These are phyloP conservation scores for Osmoderma eremita DNA, from an alignment of 2,888 invertebrate species.

Conservation along the genomic window DNA sequence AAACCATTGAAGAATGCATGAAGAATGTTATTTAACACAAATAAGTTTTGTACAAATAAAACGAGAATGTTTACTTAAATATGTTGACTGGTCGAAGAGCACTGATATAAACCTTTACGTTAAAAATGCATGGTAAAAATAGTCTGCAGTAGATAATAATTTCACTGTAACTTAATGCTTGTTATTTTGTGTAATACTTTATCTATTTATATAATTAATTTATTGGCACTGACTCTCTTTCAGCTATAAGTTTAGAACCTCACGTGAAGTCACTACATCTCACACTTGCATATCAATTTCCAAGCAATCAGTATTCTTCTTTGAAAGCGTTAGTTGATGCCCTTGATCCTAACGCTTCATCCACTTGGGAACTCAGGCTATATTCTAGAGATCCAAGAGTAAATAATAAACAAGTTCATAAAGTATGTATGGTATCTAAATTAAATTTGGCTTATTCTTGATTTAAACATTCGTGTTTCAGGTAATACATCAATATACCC, in stretches of 20 bases:
- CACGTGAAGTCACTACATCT: constrained; percentile 88
- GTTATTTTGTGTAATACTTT: no score
- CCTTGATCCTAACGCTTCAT: constrained; percentile 73
- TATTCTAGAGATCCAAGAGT: constrained; percentile 87
- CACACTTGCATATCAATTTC: constrained; percentile 90
- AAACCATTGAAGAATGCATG: no score
- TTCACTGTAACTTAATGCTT: not conserved
- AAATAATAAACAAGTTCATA: constrained; percentile 73
- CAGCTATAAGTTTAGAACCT: constrained; percentile 79
- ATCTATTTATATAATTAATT: constrained; percentile 23
- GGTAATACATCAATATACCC: constrained; percentile 81
- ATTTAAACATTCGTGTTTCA: constrained; percentile 53
- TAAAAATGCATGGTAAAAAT: no score
- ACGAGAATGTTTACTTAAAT: not conserved
- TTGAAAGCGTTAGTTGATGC: constrained; percentile 79
- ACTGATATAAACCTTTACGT: no score
- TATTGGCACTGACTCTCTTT: constrained; percentile 52
- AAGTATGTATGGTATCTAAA: constrained; percentile 51
- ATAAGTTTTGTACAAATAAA: no score
- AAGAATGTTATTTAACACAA: no score
- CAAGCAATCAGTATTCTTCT: constrained; percentile 74
- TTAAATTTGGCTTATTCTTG: constrained; percentile 1
- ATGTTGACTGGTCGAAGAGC: not conserved
- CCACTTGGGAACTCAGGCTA: constrained; percentile 85
- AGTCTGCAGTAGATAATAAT: no score